A percentile compares a stretch with the other conserved stretches of the same genome.
Evolutionary conservation across 2,888 invertebrate genomes (phyloP).

Genomic region (Orthosia cruda): DNA sequence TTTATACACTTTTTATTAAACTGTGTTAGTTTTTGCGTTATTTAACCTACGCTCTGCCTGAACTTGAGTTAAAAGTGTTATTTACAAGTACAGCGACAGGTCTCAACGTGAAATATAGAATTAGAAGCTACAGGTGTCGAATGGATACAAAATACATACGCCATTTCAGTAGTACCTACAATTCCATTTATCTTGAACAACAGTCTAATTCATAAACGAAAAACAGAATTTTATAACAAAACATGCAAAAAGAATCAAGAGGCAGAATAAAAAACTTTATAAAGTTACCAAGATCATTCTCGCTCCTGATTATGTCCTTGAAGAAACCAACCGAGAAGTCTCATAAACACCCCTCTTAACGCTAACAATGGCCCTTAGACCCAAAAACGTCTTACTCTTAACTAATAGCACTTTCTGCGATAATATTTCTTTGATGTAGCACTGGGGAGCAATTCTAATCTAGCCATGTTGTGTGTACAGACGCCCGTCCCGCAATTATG

Average conservation of each 20-base stretch:
- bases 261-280: slow-evolving; percentile 30
- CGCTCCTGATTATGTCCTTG: slow-evolving; percentile 24
- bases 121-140: no score
- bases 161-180: no score
- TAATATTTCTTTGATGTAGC: slow-evolving; percentile 73
- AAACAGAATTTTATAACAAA: neutral
- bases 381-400: slow-evolving; percentile 61
- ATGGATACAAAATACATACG: no score
- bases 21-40: no score
- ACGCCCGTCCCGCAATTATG: slow-evolving; percentile 64
- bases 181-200: no score
- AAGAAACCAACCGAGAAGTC: slow-evolving; percentile 38
- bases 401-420: slow-evolving; percentile 64
- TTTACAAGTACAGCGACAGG: no score
- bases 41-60: no score
- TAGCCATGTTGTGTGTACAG: slow-evolving; percentile 64
- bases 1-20: no score
- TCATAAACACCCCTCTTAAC: slow-evolving; percentile 53
- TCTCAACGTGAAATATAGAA: no score
- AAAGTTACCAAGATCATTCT: slow-evolving; percentile 26
- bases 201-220: no score
- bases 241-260: neutral
- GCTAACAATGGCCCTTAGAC: slow-evolving; percentile 46
- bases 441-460: slow-evolving; percentile 75
- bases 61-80: no score